These are phyloP conservation scores for Drosophila hydei DNA, from an alignment of 1,140 invertebrate genomes.

Conservation along the genomic window DNA sequence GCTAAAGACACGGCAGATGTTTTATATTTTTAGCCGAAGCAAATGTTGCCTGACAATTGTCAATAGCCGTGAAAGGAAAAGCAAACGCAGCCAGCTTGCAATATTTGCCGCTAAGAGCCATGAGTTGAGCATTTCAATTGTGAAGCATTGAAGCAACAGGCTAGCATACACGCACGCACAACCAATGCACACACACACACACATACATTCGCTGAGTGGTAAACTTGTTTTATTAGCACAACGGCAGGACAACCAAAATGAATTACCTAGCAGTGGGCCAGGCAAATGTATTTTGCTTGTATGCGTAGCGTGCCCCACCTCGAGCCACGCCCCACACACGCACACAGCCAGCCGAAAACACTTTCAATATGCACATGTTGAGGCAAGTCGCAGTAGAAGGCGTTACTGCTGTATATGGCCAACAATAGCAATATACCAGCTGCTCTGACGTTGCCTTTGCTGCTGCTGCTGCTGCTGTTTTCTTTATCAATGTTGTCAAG, in stretches of 20 bases:
- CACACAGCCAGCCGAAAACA: slow-evolving; percentile 19
- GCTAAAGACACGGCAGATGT: slow-evolving; percentile 21
- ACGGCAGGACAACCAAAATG: slow-evolving; percentile 47
- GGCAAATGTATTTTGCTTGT: slow-evolving; percentile 41
- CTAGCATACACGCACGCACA: slow-evolving; percentile 18
- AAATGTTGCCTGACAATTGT: slow-evolving; percentile 35
- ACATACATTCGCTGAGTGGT: neutral
- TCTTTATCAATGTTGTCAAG: slow-evolving; percentile 50
- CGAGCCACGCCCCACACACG: neutral
- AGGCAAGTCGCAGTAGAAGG: slow-evolving; percentile 11
- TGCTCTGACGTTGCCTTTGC: slow-evolving; percentile 8
- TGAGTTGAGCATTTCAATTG: slow-evolving; percentile 46
- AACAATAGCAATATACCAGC: slow-evolving; percentile 37
- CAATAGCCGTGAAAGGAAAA: slow-evolving; percentile 27
- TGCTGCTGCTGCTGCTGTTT: slow-evolving; percentile 24
- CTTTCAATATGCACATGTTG: slow-evolving; percentile 38
- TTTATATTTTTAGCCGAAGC: slow-evolving; percentile 37
- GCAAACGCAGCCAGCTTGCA: slow-evolving; percentile 37
- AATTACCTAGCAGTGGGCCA: slow-evolving; percentile 45
- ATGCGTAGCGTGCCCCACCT: neutral
- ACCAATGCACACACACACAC: slow-evolving; percentile 3
- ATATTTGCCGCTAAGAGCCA: slow-evolving; percentile 39
- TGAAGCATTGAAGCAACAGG: slow-evolving; percentile 48
- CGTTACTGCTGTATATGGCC: neutral
- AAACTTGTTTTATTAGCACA: slow-evolving; percentile 50